Conservation (phyloP, 2,797 vertebrate genomes). For the Myotis myotis region DNA sequence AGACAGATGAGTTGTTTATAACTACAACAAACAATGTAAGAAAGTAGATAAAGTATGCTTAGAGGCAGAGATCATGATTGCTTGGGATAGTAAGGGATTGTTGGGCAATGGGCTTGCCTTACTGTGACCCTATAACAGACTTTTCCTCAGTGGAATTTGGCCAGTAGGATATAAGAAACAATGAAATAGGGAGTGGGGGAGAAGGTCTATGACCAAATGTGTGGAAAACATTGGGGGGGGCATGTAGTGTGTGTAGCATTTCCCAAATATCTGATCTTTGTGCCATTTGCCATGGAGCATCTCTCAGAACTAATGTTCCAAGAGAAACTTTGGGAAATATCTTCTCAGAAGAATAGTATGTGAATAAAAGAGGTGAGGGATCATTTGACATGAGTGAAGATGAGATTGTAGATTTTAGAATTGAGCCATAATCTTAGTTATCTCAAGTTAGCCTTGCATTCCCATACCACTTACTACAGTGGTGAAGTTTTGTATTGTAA, state of each 20-base stretch:
- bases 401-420: not conserved
- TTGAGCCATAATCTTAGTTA: not conserved
- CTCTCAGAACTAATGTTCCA: not conserved
- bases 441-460: not conserved
- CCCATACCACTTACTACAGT: not conserved
- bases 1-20: constrained; percentile 14
- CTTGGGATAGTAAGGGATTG: not conserved
- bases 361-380: constrained; percentile 6
- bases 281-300: not conserved
- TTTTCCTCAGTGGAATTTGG: constrained; percentile 44
- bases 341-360: not conserved
- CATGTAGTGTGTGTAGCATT: not conserved
- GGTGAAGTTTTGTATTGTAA: not conserved
- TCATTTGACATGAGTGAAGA: not conserved
- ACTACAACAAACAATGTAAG: not conserved
- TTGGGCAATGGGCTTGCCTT: not conserved
- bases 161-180: not conserved
- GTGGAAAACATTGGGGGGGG: not conserved
- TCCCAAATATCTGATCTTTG: not conserved
- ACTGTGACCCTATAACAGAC: not conserved
- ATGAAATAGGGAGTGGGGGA: not conserved
- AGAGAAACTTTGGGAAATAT: not conserved
- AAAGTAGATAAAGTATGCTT: not conserved
- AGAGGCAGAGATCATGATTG: not conserved
- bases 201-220: not conserved